A percentile compares a stretch with the other conserved stretches of the same genome.
These are phyloP conservation scores for Desmodus rotundus DNA, from an alignment of 2,113 vertebrate genomes.

Conservation along the genomic window DNA sequence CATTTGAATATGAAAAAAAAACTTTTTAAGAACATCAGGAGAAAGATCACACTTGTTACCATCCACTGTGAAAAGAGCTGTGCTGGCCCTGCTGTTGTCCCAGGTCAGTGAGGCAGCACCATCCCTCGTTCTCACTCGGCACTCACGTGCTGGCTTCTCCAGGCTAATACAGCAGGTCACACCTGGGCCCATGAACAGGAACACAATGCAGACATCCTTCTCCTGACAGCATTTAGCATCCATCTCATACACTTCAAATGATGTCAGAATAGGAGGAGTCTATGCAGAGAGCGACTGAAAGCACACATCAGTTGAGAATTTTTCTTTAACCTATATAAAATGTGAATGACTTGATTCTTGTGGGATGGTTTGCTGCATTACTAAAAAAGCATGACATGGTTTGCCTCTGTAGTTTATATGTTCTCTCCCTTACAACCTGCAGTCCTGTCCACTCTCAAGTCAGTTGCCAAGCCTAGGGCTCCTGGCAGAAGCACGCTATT, in stretches of 20 bases:
- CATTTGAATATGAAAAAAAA: not conserved
- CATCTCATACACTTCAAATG: not conserved
- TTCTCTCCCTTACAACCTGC: not conserved
- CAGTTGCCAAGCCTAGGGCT: slow-evolving; percentile 39
- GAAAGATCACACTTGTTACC: not conserved
- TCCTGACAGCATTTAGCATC: not conserved
- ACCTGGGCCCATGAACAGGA: not conserved
- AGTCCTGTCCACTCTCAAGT: slow-evolving; percentile 2
- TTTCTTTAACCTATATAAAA: not conserved
- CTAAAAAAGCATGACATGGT: slow-evolving; percentile 35
- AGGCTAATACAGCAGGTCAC: not conserved
- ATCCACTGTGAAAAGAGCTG: not conserved
- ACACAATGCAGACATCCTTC: not conserved
- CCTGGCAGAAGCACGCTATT: slow-evolving; percentile 36
- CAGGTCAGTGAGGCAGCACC: not conserved
- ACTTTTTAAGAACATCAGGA: not conserved
- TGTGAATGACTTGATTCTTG: slow-evolving; percentile 15
- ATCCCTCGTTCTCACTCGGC: not conserved
- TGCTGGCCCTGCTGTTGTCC: not conserved
- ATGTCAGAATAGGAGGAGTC: not conserved
- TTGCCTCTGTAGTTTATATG: not conserved
- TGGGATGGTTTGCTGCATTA: slow-evolving; percentile 3
- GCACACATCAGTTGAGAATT: not conserved
- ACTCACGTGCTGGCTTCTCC: not conserved
- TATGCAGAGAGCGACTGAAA: not conserved